Conservation (phyloP, 2,113 vertebrate genomes). For the Oreochromis aureus region DNA sequence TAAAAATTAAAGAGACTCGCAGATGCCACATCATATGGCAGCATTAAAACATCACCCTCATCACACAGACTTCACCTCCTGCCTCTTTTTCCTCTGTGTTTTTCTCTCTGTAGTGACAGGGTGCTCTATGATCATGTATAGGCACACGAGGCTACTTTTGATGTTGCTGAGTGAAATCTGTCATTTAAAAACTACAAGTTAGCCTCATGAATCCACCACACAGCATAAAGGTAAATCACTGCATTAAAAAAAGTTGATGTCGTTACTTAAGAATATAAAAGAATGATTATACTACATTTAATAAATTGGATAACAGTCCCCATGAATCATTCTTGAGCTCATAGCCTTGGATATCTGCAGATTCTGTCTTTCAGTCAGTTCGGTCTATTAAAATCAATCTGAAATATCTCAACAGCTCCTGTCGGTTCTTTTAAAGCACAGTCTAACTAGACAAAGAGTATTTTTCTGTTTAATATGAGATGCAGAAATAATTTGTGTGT, state of each 20-base stretch:
- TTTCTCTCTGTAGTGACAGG: neutral
- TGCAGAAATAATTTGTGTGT: accelerated
- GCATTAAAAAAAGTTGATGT: neutral
- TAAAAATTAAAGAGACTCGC: conserved; percentile 12
- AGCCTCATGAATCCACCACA: neutral
- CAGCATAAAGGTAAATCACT: neutral
- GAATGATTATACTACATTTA: neutral
- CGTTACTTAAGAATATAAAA: neutral
- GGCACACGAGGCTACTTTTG: neutral
- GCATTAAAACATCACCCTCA: neutral
- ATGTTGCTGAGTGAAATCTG: neutral
- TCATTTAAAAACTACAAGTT: neutral
- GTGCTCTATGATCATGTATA: neutral
- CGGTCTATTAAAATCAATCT: neutral
- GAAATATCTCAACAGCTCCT: neutral
- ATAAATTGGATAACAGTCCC: neutral
- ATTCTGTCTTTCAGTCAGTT: neutral
- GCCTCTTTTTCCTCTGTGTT: neutral
- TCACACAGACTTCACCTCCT: neutral
- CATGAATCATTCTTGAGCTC: neutral
- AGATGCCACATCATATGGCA: conserved; percentile 3
- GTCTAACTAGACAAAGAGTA: neutral
- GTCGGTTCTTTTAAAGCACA: neutral
- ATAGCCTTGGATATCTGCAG: neutral
- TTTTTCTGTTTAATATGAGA: neutral